These are phyloP conservation scores for Dinocampus coccinellae DNA, from an alignment of 2,888 invertebrate genomes.

Conservation along the genomic window DNA sequence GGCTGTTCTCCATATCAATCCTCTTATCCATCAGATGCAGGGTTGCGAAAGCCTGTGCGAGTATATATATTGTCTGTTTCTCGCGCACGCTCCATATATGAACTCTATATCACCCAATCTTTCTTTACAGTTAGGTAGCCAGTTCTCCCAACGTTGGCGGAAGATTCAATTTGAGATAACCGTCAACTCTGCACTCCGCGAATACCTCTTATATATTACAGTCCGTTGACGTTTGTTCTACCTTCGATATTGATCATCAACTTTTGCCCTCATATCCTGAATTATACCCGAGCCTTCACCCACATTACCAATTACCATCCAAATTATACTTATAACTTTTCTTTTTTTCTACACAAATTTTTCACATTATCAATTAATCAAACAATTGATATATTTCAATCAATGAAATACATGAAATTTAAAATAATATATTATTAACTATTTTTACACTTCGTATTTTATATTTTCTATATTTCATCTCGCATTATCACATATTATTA, in stretches of 20 bases:
- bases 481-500: neutral
- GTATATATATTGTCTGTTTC: conserved; percentile 6
- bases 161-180: conserved; percentile 64
- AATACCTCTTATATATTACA: conserved; percentile 40
- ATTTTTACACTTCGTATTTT: too few species aligned
- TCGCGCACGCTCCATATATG: conserved; percentile 12
- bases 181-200: conserved; percentile 53
- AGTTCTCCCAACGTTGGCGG: conserved; percentile 48
- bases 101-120: conserved; percentile 30
- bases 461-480: neutral
- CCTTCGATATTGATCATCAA: neutral
- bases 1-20: conserved; percentile 1
- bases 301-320: too few species aligned
- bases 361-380: too few species aligned
- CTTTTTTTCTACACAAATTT: too few species aligned
- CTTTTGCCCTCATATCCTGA: neutral
- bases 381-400: too few species aligned
- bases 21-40: conserved; percentile 3
- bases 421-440: too few species aligned
- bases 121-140: conserved; percentile 42
- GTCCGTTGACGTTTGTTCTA: conserved; percentile 23
- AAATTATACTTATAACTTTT: too few species aligned
- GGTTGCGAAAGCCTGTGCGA: neutral
- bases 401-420: too few species aligned
- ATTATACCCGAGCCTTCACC: too few species aligned